phyloP scores from a whole-genome alignment of 2,888 invertebrate genomes.

The Ryuthela nishihirai region DNA sequence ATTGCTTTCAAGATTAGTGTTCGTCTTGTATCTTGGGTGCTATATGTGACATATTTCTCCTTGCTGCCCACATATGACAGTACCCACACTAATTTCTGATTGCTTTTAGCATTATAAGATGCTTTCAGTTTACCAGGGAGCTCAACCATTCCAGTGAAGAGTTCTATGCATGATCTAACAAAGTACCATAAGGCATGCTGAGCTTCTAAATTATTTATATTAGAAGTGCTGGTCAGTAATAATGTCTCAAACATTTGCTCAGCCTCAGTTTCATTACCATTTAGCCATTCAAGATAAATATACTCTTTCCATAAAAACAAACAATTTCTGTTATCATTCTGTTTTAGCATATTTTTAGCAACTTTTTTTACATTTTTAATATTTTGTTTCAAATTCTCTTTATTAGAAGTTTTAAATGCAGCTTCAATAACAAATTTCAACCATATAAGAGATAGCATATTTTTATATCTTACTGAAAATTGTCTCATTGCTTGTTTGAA shows the following conservation, averaged over 20 bases:
- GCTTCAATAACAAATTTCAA: slow-evolving; percentile 4
- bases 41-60: slow-evolving; percentile 10
- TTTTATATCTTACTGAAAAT: slow-evolving; percentile 15
- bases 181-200: slow-evolving; percentile 23
- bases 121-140: no score
- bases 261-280: slow-evolving; percentile 47
- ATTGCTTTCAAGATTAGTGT: slow-evolving; percentile 19
- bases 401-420: not conserved
- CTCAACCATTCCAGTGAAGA: slow-evolving; percentile 1
- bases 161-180: slow-evolving; percentile 13
- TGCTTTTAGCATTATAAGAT: no score
- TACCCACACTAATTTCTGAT: slow-evolving; percentile 14
- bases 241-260: slow-evolving; percentile 44
- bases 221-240: slow-evolving; percentile 16
- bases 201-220: slow-evolving; percentile 1
- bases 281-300: slow-evolving; percentile 45
- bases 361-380: slow-evolving; percentile 47
- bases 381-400: slow-evolving; percentile 10
- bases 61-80: slow-evolving; percentile 8
- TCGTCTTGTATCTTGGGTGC: slow-evolving; percentile 11
- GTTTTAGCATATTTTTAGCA: slow-evolving; percentile 48
- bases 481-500: slow-evolving; percentile 1
- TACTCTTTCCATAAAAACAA: slow-evolving; percentile 48
- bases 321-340: slow-evolving; percentile 48
- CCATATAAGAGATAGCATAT: not conserved